Percentiles rank a stretch among this genome's conserved stretches.
These are phyloP conservation scores for Acanthiza pusilla DNA, from an alignment of 2,797 vertebrate genomes.

Conservation along the genomic window DNA sequence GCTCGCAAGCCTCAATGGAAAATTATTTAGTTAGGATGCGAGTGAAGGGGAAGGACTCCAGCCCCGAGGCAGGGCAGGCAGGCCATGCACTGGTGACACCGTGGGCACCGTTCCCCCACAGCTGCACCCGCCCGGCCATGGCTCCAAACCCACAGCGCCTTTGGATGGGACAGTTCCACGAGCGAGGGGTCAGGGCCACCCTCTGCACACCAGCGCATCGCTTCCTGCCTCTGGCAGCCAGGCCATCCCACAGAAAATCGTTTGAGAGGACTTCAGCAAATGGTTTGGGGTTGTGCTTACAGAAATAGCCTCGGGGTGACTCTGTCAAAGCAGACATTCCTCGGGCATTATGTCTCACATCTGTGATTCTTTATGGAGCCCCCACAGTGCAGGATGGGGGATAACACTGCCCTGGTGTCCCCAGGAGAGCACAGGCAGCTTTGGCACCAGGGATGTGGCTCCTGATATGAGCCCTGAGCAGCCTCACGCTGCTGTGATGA, in stretches of 20 bases:
- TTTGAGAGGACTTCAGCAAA: accelerated
- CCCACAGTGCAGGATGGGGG: accelerated
- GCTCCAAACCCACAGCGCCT: accelerated
- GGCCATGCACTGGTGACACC: accelerated
- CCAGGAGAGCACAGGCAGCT: not conserved
- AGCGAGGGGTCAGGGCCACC: accelerated
- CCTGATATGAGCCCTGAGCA: accelerated
- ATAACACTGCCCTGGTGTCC: not conserved
- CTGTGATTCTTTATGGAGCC: not conserved
- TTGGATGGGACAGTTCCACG: accelerated
- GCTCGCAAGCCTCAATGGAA: not conserved
- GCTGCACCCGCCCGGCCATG: accelerated
- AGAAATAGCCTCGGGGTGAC: not conserved
- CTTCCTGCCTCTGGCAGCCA: not conserved
- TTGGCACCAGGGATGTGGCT: not conserved
- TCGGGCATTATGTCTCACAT: not conserved
- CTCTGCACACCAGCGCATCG: accelerated
- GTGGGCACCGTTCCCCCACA: accelerated
- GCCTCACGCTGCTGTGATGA: accelerated
- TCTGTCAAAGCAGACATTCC: not conserved
- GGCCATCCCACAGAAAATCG: accelerated
- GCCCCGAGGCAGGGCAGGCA: accelerated
- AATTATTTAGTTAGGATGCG: accelerated
- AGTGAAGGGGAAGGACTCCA: not conserved
- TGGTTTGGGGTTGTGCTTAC: accelerated